Evolutionary conservation across 2,113 vertebrate genomes (phyloP).

Genomic region (Oryzias celebensis): DNA sequence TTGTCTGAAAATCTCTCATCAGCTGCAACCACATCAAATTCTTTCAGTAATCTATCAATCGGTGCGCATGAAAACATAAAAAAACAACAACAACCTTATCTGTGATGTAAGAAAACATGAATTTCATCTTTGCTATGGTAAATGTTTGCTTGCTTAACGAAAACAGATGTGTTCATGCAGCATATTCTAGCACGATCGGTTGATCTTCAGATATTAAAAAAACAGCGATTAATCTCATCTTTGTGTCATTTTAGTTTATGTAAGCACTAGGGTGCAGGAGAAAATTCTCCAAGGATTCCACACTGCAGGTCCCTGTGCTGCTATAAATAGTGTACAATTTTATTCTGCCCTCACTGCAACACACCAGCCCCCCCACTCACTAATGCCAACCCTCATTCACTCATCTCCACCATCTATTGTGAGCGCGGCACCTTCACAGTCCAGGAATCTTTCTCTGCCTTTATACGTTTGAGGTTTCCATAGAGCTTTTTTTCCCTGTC

Average conservation of each 20-base stretch:
- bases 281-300: constrained; percentile 43
- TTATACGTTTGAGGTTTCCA: background rate
- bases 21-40: background rate
- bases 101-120: too few relatives aligned
- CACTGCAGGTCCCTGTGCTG: constrained; percentile 41
- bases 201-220: constrained; percentile 1
- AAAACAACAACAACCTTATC: background rate
- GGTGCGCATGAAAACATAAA: background rate
- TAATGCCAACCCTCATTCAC: constrained; percentile 38
- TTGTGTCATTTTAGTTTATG: constrained; percentile 4
- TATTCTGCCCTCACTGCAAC: constrained; percentile 52
- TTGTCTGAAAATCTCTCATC: background rate
- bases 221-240: constrained; percentile 11
- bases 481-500: background rate
- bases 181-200: background rate
- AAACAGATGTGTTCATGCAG: background rate
- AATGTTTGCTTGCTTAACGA: background rate
- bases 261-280: constrained; percentile 22
- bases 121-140: too few relatives aligned
- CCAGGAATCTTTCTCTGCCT: background rate
- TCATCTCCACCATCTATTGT: constrained; percentile 21
- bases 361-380: constrained; percentile 41
- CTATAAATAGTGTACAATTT: constrained; percentile 62
- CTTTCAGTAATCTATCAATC: background rate
- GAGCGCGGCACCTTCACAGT: constrained; percentile 10